A percentile compares a stretch with the other conserved stretches of the same genome.
phyloP scores from a whole-genome alignment of 2,113 vertebrate genomes.

The Lophotis ruficrista region DNA sequence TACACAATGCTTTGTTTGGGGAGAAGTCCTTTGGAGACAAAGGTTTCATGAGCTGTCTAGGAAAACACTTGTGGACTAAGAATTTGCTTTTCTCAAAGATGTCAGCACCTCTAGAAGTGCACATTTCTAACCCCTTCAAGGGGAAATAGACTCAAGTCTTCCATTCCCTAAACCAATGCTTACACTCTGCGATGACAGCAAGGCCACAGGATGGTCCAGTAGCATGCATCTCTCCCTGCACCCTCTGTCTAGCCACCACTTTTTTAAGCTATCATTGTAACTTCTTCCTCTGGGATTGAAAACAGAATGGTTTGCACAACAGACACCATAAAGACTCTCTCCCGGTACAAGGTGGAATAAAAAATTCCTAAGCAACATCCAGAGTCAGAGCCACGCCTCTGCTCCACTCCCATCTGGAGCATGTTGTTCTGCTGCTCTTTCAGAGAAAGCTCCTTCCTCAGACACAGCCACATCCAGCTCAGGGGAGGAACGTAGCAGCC shows the following conservation, averaged over 20 bases:
- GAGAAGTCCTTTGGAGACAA: background rate
- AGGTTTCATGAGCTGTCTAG: background rate
- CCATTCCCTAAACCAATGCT: background rate
- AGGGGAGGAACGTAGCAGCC: accelerated
- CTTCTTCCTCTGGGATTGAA: background rate
- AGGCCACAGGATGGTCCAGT: background rate
- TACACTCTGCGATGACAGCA: background rate
- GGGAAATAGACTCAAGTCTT: background rate
- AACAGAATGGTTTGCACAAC: background rate
- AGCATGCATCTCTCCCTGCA: no score
- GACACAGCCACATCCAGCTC: background rate
- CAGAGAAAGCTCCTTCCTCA: background rate
- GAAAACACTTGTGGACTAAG: background rate
- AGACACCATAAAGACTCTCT: background rate
- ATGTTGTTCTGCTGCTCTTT: background rate
- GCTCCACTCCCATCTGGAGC: background rate
- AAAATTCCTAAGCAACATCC: background rate
- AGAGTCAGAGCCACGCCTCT: background rate
- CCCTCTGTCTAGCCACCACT: no score
- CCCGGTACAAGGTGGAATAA: background rate
- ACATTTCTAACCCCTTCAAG: background rate
- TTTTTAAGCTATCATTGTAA: background rate
- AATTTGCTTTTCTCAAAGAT: background rate
- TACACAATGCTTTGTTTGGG: background rate
- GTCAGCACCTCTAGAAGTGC: background rate